Percentiles rank a stretch among this genome's conserved stretches.
Conservation (phyloP, 1,140 invertebrate species). For the Lethocerus indicus region DNA sequence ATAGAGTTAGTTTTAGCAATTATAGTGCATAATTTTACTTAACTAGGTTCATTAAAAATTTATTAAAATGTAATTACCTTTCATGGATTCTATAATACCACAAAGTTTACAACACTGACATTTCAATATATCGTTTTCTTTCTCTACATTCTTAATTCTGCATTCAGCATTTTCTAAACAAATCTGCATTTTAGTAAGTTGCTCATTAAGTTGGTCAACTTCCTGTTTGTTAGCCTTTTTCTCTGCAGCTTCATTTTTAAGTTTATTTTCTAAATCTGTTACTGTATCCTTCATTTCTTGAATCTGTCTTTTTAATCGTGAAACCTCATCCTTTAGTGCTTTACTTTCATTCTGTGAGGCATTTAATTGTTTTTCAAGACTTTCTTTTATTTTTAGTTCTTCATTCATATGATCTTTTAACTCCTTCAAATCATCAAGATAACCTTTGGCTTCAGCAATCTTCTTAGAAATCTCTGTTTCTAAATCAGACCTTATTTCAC, state of each 20-base stretch:
- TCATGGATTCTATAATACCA: conserved; percentile 9
- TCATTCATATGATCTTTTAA: conserved; percentile 1
- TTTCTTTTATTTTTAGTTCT: not conserved
- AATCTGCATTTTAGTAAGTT: not conserved
- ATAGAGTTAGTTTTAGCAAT: too few species aligned
- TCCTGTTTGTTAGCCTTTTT: not conserved
- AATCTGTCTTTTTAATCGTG: not conserved
- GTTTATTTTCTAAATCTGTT: not conserved
- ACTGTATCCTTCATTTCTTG: conserved; percentile 1
- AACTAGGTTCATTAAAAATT: not conserved
- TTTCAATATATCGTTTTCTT: not conserved
- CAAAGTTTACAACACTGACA: conserved; percentile 1
- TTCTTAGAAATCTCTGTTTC: conserved; percentile 2
- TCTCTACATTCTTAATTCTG: not conserved
- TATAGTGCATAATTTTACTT: too few species aligned
- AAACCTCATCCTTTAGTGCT: conserved; percentile 5
- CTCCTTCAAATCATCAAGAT: not conserved
- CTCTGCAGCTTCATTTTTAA: not conserved
- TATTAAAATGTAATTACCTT: conserved; percentile 2
- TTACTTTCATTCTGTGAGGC: not conserved
- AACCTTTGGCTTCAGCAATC: not conserved
- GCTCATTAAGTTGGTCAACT: not conserved
- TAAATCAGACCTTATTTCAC: not conserved
- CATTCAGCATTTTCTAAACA: not conserved
- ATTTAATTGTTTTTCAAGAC: not conserved